phyloP scores from a whole-genome alignment of 2,888 invertebrate genomes.

The Diarsia rubi region DNA sequence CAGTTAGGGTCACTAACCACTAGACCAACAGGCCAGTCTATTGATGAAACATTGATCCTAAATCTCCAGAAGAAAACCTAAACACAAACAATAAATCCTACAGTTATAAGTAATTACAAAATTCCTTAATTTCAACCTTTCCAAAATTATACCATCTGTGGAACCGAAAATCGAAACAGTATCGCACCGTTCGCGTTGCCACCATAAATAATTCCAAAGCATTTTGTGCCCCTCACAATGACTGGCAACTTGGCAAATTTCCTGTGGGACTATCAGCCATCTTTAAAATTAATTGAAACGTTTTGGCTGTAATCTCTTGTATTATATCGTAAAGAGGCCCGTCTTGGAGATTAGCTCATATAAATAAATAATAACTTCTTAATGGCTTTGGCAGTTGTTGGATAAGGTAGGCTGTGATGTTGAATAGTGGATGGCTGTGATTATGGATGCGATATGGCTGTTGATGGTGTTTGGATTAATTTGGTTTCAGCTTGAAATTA shows the following conservation, averaged over 20 bases:
- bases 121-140: background rate
- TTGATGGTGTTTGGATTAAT: conserved; percentile 10
- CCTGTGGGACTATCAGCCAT: conserved; percentile 74
- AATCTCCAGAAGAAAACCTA: background rate
- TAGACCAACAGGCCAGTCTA: too few relatives aligned
- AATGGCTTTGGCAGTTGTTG: conserved; percentile 60
- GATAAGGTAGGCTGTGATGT: conserved; percentile 42
- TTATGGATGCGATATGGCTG: conserved; percentile 7
- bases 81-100: background rate
- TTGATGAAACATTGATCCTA: too few relatives aligned
- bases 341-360: conserved; percentile 68
- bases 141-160: conserved; percentile 31
- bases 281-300: conserved; percentile 78
- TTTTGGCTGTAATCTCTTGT: conserved; percentile 73
- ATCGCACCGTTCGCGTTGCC: conserved; percentile 27
- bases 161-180: conserved; percentile 37
- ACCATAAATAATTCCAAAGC: conserved; percentile 70
- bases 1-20: too few relatives aligned
- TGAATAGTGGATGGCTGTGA: conserved; percentile 49
- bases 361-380: conserved; percentile 69
- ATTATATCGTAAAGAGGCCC: conserved; percentile 68
- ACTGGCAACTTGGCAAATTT: conserved; percentile 74
- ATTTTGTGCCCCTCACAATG: conserved; percentile 70
- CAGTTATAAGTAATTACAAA: background rate
- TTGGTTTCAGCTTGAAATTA: background rate